Evolutionary conservation across 2,888 invertebrate species (phyloP).

Genomic region (Diplolepis rosae): DNA sequence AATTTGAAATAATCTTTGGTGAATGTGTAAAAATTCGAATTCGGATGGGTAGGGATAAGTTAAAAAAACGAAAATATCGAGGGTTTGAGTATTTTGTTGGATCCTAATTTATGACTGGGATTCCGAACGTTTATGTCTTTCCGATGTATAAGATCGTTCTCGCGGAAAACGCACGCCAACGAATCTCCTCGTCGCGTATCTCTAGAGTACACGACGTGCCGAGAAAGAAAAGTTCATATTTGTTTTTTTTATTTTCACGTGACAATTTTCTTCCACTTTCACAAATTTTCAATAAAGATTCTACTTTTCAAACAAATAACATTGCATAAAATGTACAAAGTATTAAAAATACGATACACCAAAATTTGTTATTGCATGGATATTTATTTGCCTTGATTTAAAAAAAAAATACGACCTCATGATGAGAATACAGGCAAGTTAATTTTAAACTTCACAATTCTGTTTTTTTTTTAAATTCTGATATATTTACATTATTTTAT

Average conservation of each 20-base stretch:
- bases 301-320: too few relatives aligned
- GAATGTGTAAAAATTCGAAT: constrained; percentile 14
- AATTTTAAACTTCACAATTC: too few relatives aligned
- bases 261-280: constrained; percentile 45
- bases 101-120: constrained; percentile 73
- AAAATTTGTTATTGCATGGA: too few relatives aligned
- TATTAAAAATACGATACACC: too few relatives aligned
- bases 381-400: too few relatives aligned
- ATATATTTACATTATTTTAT: too few relatives aligned
- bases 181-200: constrained; percentile 53
- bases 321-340: too few relatives aligned
- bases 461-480: too few relatives aligned
- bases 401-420: too few relatives aligned
- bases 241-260: constrained; percentile 48
- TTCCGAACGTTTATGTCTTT: constrained; percentile 72
- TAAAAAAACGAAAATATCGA: constrained; percentile 46
- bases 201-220: constrained; percentile 54
- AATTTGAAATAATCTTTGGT: constrained; percentile 28
- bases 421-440: too few relatives aligned
- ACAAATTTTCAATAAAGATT: constrained; percentile 26
- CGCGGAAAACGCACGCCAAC: constrained; percentile 53
- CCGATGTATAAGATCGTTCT: constrained; percentile 65
- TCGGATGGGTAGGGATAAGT: constrained; percentile 8
- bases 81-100: constrained; percentile 68
- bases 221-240: constrained; percentile 60